Conservation (phyloP, 2,113 vertebrate species). For the Melospiza melodia region DNA sequence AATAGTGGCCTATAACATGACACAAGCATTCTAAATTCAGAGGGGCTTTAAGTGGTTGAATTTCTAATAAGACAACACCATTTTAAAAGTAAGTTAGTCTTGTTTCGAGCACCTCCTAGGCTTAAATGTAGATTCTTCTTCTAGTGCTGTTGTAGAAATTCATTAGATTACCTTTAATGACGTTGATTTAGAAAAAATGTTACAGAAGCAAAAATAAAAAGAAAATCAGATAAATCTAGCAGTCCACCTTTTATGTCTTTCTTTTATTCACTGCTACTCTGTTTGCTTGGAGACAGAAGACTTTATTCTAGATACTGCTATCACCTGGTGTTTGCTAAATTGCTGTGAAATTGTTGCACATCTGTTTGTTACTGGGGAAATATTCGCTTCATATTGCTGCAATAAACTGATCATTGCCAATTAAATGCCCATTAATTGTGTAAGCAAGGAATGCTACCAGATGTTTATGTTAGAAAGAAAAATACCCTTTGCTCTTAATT, state of each 20-base stretch:
- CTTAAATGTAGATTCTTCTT: not conserved
- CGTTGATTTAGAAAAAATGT: constrained; percentile 6
- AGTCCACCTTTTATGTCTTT: not conserved
- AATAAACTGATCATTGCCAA: constrained; percentile 98
- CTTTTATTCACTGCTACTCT: not conserved
- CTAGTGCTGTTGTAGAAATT: not conserved
- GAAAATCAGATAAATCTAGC: not conserved
- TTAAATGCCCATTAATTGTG: constrained; percentile 99
- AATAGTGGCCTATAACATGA: not conserved
- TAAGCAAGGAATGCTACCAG: constrained; percentile 93
- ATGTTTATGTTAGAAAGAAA: constrained; percentile 94
- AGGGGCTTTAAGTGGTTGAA: not conserved
- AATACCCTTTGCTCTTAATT: constrained; percentile 86
- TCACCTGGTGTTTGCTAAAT: constrained; percentile 84
- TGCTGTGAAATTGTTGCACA: constrained; percentile 89
- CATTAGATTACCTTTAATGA: not conserved
- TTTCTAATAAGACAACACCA: not conserved
- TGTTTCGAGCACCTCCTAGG: not conserved
- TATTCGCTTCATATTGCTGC: constrained; percentile 88
- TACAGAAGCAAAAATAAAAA: not conserved
- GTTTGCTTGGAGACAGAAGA: constrained; percentile 57
- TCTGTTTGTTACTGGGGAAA: constrained; percentile 92
- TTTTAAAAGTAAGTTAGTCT: not conserved
- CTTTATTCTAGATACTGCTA: constrained; percentile 77
- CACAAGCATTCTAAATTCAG: not conserved